Evolutionary conservation across 2,113 vertebrate genomes (phyloP).

Genomic region (Myrmophylax atrothorax): DNA sequence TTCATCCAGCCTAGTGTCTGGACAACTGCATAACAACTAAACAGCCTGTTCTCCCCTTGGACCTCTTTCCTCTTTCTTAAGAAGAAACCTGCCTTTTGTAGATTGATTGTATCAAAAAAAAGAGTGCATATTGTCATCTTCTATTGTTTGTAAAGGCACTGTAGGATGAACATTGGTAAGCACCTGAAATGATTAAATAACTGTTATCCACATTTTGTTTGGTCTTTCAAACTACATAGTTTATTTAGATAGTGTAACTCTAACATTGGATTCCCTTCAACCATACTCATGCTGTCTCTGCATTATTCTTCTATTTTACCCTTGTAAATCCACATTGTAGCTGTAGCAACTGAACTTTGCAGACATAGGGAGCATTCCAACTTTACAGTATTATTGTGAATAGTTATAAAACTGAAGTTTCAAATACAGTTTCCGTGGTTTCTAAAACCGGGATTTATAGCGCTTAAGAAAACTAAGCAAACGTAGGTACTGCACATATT

Average conservation of each 20-base stretch:
- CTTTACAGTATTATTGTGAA: neutral
- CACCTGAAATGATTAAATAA: neutral
- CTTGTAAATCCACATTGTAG: neutral
- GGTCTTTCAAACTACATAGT: neutral
- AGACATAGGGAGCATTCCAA: neutral
- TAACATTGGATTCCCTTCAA: neutral
- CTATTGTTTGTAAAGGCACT: neutral
- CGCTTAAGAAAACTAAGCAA: neutral
- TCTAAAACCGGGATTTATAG: neutral
- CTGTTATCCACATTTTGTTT: neutral
- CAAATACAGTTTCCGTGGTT: neutral
- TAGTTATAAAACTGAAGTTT: neutral
- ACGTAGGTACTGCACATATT: neutral
- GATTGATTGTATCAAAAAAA: neutral
- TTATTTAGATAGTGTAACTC: neutral
- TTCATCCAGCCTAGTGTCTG: neutral
- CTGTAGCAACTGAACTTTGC: neutral
- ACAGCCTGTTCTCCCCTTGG: neutral
- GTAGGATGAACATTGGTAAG: neutral
- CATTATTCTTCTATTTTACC: neutral
- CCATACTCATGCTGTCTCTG: neutral
- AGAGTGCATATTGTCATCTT: neutral
- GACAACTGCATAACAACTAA: neutral
- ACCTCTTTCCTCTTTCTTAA: neutral
- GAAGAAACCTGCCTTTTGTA: neutral